These are phyloP conservation scores for Parauchenoglanis ngamensis DNA, from an alignment of 2,797 vertebrate genomes.

Conservation along the genomic window DNA sequence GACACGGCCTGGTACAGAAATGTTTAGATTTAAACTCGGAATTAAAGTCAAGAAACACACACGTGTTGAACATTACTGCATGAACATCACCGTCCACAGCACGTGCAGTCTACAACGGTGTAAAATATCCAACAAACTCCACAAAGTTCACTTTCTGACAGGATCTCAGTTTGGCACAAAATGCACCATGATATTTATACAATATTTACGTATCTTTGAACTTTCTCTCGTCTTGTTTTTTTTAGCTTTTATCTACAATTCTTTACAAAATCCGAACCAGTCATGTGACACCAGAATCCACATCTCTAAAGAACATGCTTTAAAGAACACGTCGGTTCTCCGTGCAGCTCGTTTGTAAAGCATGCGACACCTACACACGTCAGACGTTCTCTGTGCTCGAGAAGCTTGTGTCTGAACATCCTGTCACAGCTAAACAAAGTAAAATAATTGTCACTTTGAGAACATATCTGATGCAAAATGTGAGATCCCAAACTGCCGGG, in stretches of 20 bases:
- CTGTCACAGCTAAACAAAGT: slow-evolving; percentile 17
- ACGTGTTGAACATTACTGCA: slow-evolving; percentile 11
- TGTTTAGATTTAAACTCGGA: slow-evolving; percentile 5
- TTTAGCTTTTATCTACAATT: neutral
- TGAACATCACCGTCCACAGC: slow-evolving; percentile 28
- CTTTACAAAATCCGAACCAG: neutral
- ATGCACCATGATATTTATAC: slow-evolving; percentile 27
- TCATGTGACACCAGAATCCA: neutral
- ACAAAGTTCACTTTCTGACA: neutral
- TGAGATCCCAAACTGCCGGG: neutral
- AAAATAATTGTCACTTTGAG: neutral
- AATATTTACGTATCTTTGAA: slow-evolving; percentile 10
- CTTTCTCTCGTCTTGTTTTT: neutral
- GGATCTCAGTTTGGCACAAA: slow-evolving; percentile 51
- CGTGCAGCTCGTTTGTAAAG: slow-evolving; percentile 42
- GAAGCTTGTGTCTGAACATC: neutral
- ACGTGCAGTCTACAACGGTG: slow-evolving; percentile 22
- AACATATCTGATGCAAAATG: neutral
- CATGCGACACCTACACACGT: slow-evolving; percentile 66
- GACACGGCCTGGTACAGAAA: neutral
- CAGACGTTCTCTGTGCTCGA: slow-evolving; percentile 5
- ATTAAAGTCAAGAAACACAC: slow-evolving; percentile 25
- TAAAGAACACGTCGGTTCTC: neutral
- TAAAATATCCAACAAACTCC: neutral
- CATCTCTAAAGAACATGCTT: neutral